phyloP scores from a whole-genome alignment of 2,888 invertebrate species.

The Mythimna ferrago region DNA sequence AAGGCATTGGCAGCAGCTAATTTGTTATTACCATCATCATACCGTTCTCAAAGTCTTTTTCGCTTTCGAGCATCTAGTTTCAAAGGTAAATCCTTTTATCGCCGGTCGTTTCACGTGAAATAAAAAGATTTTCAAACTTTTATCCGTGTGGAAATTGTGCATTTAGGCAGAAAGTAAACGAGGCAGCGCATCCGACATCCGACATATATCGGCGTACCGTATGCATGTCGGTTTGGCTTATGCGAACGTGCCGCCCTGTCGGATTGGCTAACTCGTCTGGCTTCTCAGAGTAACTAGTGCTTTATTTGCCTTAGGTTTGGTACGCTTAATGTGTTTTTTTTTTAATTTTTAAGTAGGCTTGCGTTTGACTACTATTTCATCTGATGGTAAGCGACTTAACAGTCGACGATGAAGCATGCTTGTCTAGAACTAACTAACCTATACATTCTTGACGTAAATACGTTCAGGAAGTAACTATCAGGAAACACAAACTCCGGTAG shows the following conservation, averaged over 20 bases:
- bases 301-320: conserved; percentile 17
- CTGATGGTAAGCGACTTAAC: too few species aligned
- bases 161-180: conserved; percentile 41
- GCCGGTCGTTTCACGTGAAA: conserved; percentile 5
- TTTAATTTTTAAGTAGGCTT: too few species aligned
- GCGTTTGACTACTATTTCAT: too few species aligned
- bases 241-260: conserved; percentile 31
- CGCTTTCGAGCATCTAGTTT: conserved; percentile 3
- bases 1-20: too few species aligned
- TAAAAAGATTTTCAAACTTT: conserved; percentile 22
- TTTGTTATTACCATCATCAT: neutral
- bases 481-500: too few species aligned
- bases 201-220: conserved; percentile 19
- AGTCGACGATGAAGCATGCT: too few species aligned
- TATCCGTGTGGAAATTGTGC: conserved; percentile 39
- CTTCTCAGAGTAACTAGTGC: conserved; percentile 23
- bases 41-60: conserved; percentile 4
- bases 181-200: conserved; percentile 6
- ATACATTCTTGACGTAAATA: too few species aligned
- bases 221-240: conserved; percentile 32
- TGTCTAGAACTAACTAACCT: too few species aligned
- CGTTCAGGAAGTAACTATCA: too few species aligned
- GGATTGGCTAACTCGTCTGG: conserved; percentile 23
- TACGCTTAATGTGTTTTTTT: neutral
- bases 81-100: conserved; percentile 6